Conservation (phyloP, 2,888 invertebrate genomes). For the Sesamia inferens region DNA sequence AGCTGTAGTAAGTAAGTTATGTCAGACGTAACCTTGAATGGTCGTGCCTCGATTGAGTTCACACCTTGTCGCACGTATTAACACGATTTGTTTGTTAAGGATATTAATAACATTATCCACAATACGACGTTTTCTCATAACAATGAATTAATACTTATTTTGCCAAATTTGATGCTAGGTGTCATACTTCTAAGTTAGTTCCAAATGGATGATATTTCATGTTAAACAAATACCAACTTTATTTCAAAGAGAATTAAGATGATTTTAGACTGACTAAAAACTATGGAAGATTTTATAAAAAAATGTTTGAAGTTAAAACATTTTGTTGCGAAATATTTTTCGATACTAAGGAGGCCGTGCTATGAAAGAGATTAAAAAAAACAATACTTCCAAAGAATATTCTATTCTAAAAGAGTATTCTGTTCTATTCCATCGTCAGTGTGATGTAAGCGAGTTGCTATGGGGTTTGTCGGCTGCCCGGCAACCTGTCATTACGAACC, state of each 20-base stretch:
- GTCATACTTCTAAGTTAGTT: conserved; percentile 57
- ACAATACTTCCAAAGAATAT: conserved; percentile 1
- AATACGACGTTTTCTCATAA: neutral
- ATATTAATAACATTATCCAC: neutral
- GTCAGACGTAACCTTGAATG: conserved; percentile 34
- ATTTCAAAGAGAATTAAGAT: too few species aligned
- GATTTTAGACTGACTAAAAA: too few species aligned
- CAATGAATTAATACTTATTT: conserved; percentile 62
- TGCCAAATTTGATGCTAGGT: conserved; percentile 75
- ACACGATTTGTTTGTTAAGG: conserved; percentile 4
- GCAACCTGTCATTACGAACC: conserved; percentile 39
- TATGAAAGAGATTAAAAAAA: too few species aligned
- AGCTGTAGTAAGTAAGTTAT: conserved; percentile 6
- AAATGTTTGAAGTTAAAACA: too few species aligned
- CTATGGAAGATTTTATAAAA: too few species aligned
- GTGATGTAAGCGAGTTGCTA: conserved; percentile 39
- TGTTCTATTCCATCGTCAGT: neutral
- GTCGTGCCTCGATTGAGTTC: conserved; percentile 20
- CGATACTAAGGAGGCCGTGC: too few species aligned
- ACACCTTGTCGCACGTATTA: conserved; percentile 16
- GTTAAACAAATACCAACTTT: too few species aligned
- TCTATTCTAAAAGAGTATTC: too few species aligned
- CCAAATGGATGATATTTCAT: too few species aligned
- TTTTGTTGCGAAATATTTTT: too few species aligned
- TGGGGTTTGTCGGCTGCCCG: conserved; percentile 20